Evolutionary conservation across 1,140 invertebrate genomes (phyloP).

Genomic region (Aphelinus certus): DNA sequence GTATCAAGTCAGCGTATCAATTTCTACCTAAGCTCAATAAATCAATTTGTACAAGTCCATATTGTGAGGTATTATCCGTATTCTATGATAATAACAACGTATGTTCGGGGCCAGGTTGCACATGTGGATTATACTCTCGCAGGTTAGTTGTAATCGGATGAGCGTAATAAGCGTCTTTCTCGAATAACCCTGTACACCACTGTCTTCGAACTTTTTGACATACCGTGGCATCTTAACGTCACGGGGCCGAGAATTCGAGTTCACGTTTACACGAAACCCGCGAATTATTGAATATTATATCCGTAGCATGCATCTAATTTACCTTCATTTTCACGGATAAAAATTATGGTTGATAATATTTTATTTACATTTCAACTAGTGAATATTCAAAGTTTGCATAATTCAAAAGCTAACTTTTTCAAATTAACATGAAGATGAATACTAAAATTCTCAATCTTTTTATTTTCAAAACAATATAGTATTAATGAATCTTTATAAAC

Average conservation of each 20-base stretch:
- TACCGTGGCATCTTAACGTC: constrained; percentile 5
- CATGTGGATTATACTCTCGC: background rate
- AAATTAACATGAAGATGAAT: too few relatives aligned
- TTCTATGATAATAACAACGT: constrained; percentile 5
- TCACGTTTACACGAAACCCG: background rate
- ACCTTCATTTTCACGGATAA: too few relatives aligned
- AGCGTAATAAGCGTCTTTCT: constrained; percentile 27
- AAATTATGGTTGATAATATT: too few relatives aligned
- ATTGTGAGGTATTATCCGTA: constrained; percentile 23
- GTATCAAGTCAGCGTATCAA: constrained; percentile 1
- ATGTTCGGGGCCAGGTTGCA: background rate
- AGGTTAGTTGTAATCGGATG: constrained; percentile 28
- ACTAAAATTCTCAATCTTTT: too few relatives aligned
- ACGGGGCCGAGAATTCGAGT: background rate
- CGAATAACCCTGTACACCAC: background rate
- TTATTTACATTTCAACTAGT: too few relatives aligned
- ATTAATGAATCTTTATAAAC: too few relatives aligned
- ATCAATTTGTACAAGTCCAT: constrained; percentile 5
- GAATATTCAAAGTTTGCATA: too few relatives aligned
- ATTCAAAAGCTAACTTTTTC: too few relatives aligned
- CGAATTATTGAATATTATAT: background rate
- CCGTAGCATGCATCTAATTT: background rate
- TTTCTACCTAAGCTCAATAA: background rate
- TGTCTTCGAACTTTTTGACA: constrained; percentile 25
- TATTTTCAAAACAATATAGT: too few relatives aligned